These are phyloP conservation scores for Cydia splendana DNA, from an alignment of 1,140 invertebrate species.

Conservation along the genomic window DNA sequence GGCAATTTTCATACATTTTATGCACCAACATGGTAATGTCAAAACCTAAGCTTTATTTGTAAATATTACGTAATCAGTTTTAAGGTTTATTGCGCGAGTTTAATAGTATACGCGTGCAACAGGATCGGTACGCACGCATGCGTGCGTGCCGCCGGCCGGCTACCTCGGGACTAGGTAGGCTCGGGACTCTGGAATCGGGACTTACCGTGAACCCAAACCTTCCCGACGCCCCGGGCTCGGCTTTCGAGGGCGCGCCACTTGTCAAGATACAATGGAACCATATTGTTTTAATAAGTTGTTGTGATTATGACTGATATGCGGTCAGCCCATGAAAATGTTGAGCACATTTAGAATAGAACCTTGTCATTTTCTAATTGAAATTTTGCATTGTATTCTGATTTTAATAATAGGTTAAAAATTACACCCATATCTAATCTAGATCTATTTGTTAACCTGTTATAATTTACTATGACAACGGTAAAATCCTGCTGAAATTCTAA, in stretches of 20 bases:
- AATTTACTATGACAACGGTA: too few species aligned
- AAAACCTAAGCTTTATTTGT: neutral
- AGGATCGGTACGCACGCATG: conserved; percentile 56
- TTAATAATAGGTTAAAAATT: too few species aligned
- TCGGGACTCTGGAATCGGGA: conserved; percentile 24
- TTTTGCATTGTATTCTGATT: too few species aligned
- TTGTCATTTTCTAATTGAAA: too few species aligned
- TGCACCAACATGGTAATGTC: neutral
- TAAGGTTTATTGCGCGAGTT: neutral
- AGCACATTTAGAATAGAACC: neutral
- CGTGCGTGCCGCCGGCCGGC: conserved; percentile 56
- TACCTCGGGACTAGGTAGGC: conserved; percentile 56
- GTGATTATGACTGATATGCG: conserved; percentile 6
- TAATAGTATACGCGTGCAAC: conserved; percentile 48
- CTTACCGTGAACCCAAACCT: conserved; percentile 40
- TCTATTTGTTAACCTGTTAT: too few species aligned
- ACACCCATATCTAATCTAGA: too few species aligned
- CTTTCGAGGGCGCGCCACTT: conserved; percentile 43
- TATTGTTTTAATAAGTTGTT: conserved; percentile 16
- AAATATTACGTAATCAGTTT: conserved; percentile 9
- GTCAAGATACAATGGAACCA: conserved; percentile 37
- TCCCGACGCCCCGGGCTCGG: conserved; percentile 41
- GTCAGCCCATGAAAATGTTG: neutral
- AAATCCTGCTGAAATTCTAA: too few species aligned
- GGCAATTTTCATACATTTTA: conserved; percentile 7